phyloP scores from a whole-genome alignment of 1,140 invertebrate species.

The Nomia melanderi region DNA sequence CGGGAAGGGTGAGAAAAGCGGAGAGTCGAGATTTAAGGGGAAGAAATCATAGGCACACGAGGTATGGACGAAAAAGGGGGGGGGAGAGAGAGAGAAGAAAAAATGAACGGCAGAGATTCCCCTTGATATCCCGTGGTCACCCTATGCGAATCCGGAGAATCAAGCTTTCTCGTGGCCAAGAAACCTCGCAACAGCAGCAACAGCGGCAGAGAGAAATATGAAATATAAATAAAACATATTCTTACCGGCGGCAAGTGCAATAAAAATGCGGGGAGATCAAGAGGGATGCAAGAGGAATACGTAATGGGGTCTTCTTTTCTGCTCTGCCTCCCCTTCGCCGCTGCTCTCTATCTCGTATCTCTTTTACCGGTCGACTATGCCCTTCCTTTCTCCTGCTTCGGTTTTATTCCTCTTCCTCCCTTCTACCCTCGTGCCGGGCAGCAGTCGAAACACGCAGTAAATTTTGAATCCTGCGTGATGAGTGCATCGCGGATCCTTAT shows the following conservation, averaged over 20 bases:
- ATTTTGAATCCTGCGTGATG: constrained; percentile 42
- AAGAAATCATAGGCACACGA: constrained; percentile 27
- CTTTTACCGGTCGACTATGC: constrained; percentile 25
- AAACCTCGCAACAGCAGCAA: neutral
- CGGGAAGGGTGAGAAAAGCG: neutral
- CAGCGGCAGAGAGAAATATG: constrained; percentile 71
- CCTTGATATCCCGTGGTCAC: constrained; percentile 60
- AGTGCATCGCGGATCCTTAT: no score
- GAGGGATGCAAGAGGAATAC: constrained; percentile 80
- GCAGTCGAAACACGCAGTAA: constrained; percentile 42
- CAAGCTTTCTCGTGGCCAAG: constrained; percentile 51
- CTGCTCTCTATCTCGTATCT: constrained; percentile 55
- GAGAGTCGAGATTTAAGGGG: neutral
- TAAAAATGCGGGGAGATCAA: constrained; percentile 81
- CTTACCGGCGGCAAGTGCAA: constrained; percentile 73
- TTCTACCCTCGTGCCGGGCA: constrained; percentile 56
- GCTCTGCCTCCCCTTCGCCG: constrained; percentile 1
- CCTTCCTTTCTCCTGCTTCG: constrained; percentile 33
- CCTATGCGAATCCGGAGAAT: constrained; percentile 47
- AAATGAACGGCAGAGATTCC: constrained; percentile 22
- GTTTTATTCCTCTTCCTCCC: constrained; percentile 29
- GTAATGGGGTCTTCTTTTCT: constrained; percentile 69
- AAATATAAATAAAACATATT: constrained; percentile 81
- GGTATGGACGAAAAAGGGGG: neutral
- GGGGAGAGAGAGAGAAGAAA: neutral